Evolutionary conservation across 2,113 vertebrate genomes (phyloP), one percentile per base, ranked within the genome.

Genomic region (Coturnix japonica): DNA sequence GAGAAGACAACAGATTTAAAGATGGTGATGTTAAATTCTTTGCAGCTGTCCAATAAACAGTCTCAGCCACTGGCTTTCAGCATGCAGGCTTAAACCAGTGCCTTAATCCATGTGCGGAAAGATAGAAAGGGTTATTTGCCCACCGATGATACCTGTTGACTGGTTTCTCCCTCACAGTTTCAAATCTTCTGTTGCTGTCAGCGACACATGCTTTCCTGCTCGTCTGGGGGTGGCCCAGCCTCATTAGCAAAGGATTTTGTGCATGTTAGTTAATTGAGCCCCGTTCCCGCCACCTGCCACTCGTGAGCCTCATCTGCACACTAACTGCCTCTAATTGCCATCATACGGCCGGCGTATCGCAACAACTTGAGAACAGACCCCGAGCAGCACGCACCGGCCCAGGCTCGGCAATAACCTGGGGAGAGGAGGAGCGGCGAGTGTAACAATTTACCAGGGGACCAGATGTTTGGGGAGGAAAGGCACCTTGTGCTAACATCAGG

Each of bases 191-290:
- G 81, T 87, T 86, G 91, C 96, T 95, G 95, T 91, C 95, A 94
- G 77, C 31, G 91, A 86, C 94, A 94, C 97, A 95, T 91, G 94
- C 93, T 95, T 95, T 91, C 93, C 71, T 87, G 95, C 96, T 96
- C 97, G 73, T 97, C 95, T 80, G 88, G 96, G 97, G 96, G 97
- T 96, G 97, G 97, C 97, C 96, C 96, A 96, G 97, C 93, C 97
- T 98, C 98, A 98, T 98, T 98, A 98, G 95, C 95, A 95, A 94
- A 94, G 97, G 97, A 97, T 98, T 97, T 96, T 96, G 96, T 94
- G 96, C 93, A 94, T 87, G 95, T 94, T 87, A 92, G 92, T 97
- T 98, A 98, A 98, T 98, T 98, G 98, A 97, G 96, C 95, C 95
- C 96, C 85, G 18, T 92, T 95, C 94, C 94, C 39, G 6, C 95